A percentile compares a stretch with the other conserved stretches of the same genome.
Conservation (phyloP, 1,140 invertebrate species). For the Ceratosolen fusciceps region DNA sequence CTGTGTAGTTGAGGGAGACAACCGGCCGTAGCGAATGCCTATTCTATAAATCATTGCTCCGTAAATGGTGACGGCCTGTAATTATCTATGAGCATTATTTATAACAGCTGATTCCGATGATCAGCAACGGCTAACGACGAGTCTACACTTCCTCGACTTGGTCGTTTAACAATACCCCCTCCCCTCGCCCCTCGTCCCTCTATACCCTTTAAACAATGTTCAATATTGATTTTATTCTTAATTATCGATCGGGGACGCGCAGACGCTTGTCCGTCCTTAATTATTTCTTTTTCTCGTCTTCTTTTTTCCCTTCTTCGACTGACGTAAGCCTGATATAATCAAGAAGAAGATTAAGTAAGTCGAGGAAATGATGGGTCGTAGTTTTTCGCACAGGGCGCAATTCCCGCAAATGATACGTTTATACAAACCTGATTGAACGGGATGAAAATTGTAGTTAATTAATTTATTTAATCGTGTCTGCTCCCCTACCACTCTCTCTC, state of each 20-base stretch:
- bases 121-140: conserved; percentile 27
- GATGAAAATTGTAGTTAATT: background rate
- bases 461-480: too few relatives aligned
- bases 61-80: background rate
- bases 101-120: background rate
- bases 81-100: conserved; percentile 25
- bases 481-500: too few relatives aligned
- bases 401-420: background rate
- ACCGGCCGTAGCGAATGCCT: background rate
- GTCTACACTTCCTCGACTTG: background rate
- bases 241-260: too few relatives aligned
- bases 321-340: too few relatives aligned
- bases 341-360: too few relatives aligned
- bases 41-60: conserved; percentile 5
- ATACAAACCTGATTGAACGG: background rate
- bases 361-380: background rate
- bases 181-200: too few relatives aligned
- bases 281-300: too few relatives aligned
- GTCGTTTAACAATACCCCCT: too few relatives aligned
- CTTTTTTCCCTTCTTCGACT: too few relatives aligned
- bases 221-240: too few relatives aligned
- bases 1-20: background rate
- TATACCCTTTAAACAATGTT: too few relatives aligned
- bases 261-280: too few relatives aligned
- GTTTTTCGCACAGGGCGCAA: background rate